These are phyloP conservation scores for Petrosia ficiformis DNA, from an alignment of 37 sponge, comb jelly and placozoan species.

Conservation along the genomic window DNA sequence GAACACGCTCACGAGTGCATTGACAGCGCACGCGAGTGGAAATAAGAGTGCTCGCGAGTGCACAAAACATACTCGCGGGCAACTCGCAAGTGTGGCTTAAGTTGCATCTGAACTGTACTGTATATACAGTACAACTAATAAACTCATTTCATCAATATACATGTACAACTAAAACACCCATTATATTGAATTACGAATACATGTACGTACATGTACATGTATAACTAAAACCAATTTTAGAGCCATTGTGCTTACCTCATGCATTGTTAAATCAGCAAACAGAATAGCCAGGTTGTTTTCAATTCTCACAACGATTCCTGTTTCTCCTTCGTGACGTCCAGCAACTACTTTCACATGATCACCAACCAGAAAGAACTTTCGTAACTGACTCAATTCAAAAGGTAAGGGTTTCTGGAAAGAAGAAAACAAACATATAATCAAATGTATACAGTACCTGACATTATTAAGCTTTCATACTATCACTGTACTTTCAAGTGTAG, in stretches of 20 bases:
- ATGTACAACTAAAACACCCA: too few species aligned
- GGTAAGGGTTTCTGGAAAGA: slow-evolving; percentile 71
- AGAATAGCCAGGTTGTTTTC: slow-evolving; percentile 85
- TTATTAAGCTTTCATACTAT: too few species aligned
- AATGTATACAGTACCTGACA: background rate
- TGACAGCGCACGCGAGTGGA: too few species aligned
- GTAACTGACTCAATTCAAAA: slow-evolving; percentile 74
- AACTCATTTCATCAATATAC: too few species aligned
- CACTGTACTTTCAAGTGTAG: background rate
- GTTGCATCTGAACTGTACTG: too few species aligned
- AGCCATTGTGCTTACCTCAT: slow-evolving; percentile 85
- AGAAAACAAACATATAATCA: background rate
- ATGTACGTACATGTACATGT: background rate
- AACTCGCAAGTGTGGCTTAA: too few species aligned
- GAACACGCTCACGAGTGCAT: too few species aligned
- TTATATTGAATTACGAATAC: background rate
- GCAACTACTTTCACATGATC: slow-evolving; percentile 96
- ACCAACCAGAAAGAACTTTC: slow-evolving; percentile 88
- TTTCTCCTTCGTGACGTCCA: slow-evolving; percentile 92
- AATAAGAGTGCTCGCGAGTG: too few species aligned
- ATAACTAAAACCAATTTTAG: too few species aligned
- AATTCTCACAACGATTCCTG: slow-evolving; percentile 91
- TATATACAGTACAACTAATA: too few species aligned
- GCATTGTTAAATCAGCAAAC: slow-evolving; percentile 87
- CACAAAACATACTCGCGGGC: too few species aligned